Evolutionary conservation across 2,113 vertebrate genomes (phyloP).

Genomic region (Cryptoleucopteryx plumbea): DNA sequence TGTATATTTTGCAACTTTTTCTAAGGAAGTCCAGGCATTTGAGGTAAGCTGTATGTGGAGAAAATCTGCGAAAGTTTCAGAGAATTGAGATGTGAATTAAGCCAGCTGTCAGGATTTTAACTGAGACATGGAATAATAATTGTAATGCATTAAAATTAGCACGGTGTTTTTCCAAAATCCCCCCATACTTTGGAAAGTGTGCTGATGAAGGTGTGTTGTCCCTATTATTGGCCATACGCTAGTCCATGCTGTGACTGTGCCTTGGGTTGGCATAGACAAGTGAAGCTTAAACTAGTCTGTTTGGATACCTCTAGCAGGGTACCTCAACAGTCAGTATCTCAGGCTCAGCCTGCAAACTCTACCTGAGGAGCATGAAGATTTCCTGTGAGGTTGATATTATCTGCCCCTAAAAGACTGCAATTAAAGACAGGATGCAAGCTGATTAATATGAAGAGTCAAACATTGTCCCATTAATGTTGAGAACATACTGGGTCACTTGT

Average conservation of each 20-base stretch:
- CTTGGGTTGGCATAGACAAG: not conserved
- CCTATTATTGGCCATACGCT: no score
- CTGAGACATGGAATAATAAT: not conserved
- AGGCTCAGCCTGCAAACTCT: not conserved
- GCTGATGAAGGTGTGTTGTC: not conserved
- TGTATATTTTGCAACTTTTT: not conserved
- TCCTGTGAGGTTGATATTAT: not conserved
- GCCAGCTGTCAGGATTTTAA: not conserved
- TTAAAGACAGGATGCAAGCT: not conserved
- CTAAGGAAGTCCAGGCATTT: slow-evolving; percentile 4
- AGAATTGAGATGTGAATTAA: not conserved
- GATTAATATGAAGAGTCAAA: not conserved
- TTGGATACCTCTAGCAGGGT: not conserved
- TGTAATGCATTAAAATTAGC: not conserved
- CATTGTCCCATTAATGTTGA: not conserved
- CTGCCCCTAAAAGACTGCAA: not conserved
- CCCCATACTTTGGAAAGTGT: not conserved
- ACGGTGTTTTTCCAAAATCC: rapidly evolving
- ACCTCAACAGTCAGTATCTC: not conserved
- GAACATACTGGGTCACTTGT: not conserved
- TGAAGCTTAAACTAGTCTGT: not conserved
- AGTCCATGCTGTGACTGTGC: not conserved
- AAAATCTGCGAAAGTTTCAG: not conserved
- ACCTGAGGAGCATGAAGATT: not conserved
- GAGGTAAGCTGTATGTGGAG: not conserved